These are phyloP conservation scores for Sebastes variabilis DNA, from an alignment of 2,797 vertebrate genomes.

Conservation along the genomic window DNA sequence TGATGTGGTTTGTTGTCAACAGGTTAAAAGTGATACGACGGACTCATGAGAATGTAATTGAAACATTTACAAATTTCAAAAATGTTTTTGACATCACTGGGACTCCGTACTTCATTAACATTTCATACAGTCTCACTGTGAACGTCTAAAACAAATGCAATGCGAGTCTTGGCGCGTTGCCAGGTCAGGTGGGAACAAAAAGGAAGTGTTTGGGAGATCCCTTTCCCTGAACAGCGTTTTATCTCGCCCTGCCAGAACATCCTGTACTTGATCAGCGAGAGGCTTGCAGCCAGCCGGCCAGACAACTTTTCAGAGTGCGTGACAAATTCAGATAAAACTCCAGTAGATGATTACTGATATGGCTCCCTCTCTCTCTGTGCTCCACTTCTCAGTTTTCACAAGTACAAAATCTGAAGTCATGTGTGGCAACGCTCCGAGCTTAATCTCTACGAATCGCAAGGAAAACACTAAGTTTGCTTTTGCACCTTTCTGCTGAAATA, in stretches of 20 bases:
- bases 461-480: conserved; percentile 16
- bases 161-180: neutral
- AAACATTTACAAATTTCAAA: neutral
- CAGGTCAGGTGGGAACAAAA: conserved; percentile 71
- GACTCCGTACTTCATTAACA: neutral
- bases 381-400: neutral
- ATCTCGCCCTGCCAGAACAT: conserved; percentile 75
- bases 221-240: conserved; percentile 53
- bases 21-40: neutral
- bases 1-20: neutral
- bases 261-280: conserved; percentile 68
- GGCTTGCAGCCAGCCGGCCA: conserved; percentile 54
- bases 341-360: conserved; percentile 64
- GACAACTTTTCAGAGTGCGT: conserved; percentile 51
- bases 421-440: conserved; percentile 35
- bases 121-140: neutral
- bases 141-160: neutral
- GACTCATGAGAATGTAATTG: neutral
- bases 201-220: conserved; percentile 66
- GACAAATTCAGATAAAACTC: conserved; percentile 71
- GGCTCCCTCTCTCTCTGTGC: neutral
- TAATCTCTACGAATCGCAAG: conserved; percentile 17
- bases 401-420: conserved; percentile 24
- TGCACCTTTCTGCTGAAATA: neutral
- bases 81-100: neutral